Evolutionary conservation across 2,888 invertebrate genomes (phyloP).

Genomic region (Orthosia incerta): DNA sequence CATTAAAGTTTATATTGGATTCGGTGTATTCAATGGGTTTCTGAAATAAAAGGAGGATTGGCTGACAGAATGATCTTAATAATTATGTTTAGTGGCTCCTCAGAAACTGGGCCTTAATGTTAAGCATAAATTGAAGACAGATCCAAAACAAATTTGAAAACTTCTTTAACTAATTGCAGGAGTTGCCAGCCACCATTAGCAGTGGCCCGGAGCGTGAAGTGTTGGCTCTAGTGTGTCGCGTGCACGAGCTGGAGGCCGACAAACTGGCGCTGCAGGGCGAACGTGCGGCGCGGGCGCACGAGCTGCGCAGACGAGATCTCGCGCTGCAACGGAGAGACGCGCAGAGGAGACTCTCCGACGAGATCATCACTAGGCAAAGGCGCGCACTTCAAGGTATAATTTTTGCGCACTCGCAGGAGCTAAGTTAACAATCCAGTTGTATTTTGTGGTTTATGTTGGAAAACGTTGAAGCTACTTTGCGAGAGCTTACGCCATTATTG

Average conservation of each 20-base stretch:
- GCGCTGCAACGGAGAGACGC: conserved; percentile 95
- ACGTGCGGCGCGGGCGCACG: conserved; percentile 96
- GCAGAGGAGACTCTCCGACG: conserved; percentile 96
- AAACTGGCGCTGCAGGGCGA: conserved; percentile 98
- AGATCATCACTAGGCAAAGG: conserved; percentile 97
- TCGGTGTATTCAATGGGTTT: too few species aligned
- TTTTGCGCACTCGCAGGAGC: too few species aligned
- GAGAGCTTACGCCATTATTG: too few species aligned
- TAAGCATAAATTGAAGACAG: too few species aligned
- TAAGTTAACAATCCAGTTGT: too few species aligned
- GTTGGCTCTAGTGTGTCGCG: conserved; percentile 96
- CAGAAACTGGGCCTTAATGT: neutral
- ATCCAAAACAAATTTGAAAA: neutral
- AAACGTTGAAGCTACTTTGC: too few species aligned
- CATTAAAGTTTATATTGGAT: too few species aligned
- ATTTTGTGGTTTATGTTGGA: too few species aligned
- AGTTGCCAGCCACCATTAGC: conserved; percentile 95
- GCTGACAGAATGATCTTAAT: too few species aligned
- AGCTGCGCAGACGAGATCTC: conserved; percentile 95
- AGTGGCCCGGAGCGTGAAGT: conserved; percentile 98
- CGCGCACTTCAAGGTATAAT: conserved; percentile 94
- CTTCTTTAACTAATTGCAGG: conserved; percentile 85
- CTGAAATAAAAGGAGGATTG: too few species aligned
- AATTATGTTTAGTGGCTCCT: neutral
- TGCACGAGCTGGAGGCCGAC: conserved; percentile 98